Evolutionary conservation across 2,797 vertebrate genomes (phyloP).

Genomic region (Rhinogobio ventralis): DNA sequence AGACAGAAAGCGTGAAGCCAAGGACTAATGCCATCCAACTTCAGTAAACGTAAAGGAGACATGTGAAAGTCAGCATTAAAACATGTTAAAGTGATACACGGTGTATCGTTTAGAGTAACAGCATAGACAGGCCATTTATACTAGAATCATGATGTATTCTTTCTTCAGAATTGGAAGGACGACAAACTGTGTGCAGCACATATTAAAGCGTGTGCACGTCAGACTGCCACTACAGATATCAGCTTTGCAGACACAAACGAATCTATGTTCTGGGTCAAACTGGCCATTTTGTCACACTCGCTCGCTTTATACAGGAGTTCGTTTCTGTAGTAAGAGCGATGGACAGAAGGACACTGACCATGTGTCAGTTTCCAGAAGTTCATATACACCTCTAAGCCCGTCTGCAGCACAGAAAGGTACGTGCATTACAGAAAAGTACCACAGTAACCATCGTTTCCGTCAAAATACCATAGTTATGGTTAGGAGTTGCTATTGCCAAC

Average conservation of each 20-base stretch:
- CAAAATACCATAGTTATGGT: neutral
- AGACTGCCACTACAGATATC: neutral
- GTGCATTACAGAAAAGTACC: neutral
- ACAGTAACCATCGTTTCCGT: neutral
- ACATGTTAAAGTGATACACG: neutral
- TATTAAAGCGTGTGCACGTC: conserved; percentile 52
- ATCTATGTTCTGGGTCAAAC: neutral
- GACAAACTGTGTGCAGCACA: conserved; percentile 42
- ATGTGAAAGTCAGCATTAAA: conserved; percentile 3
- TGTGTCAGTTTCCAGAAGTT: conserved; percentile 72
- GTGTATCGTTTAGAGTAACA: neutral
- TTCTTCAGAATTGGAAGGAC: conserved; percentile 62
- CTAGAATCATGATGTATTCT: conserved; percentile 67
- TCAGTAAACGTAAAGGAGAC: neutral
- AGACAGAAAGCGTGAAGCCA: neutral
- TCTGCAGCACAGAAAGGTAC: conserved; percentile 87
- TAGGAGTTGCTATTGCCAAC: no score
- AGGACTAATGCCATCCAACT: neutral
- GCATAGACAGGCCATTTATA: neutral
- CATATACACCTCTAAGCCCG: conserved; percentile 62
- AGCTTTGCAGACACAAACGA: conserved; percentile 4
- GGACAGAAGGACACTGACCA: conserved; percentile 64
- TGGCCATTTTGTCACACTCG: conserved; percentile 37
- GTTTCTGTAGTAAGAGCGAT: conserved; percentile 58
- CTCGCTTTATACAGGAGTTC: conserved; percentile 56